Evolutionary conservation across 2,888 invertebrate genomes (phyloP), one percentile per base, ranked within the genome.

Genomic region (Aricia artaxerxes): DNA sequence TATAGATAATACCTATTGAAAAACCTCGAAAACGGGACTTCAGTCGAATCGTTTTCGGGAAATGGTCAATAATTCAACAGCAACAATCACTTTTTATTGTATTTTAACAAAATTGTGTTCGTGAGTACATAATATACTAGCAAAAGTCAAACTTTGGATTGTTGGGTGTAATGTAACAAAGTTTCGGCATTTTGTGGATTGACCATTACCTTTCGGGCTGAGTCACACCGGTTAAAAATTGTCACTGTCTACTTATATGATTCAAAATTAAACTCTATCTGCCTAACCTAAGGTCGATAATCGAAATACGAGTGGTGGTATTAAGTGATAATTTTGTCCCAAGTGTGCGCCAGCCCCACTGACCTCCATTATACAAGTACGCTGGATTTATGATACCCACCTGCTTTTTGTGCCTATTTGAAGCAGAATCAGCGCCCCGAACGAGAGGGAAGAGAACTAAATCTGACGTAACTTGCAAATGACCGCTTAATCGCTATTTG

Each of bases 71-170:
- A 44, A 40, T 44, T 40, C 44, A 73, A 73, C 73, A 44, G 73
- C 73, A 24, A 44, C 13, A n/a, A 40, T 73, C 13, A 40, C 35
- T 0, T 13, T 69, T 69, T 64, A 24, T 31, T 73, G 44, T 44
- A 49, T 75, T 44, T 75, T 35, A 69, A 49, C 31, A 11, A 49
- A 44, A 75, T 75, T 75, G 44, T 49, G 24, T 73, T 73, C 73
- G 44, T 49, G 40, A 75, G 75, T 49, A 69, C 60, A 64, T 16
- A 38, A 87, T 87, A 85, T 85, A 86, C 16, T 73, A 60, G 73
- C 91, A 92, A 93, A 93, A 91, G 91, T 92, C 88, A 89, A 92
- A 93, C 93, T 93, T 94, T 94, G 86, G 85, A 85, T 84, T 84
- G 84, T 83, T 85, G 83, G 81, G 83, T 85, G 81, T 57, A 83